These are phyloP conservation scores for Cotesia vestalis DNA, from an alignment of 1,140 invertebrate species.

Conservation along the genomic window DNA sequence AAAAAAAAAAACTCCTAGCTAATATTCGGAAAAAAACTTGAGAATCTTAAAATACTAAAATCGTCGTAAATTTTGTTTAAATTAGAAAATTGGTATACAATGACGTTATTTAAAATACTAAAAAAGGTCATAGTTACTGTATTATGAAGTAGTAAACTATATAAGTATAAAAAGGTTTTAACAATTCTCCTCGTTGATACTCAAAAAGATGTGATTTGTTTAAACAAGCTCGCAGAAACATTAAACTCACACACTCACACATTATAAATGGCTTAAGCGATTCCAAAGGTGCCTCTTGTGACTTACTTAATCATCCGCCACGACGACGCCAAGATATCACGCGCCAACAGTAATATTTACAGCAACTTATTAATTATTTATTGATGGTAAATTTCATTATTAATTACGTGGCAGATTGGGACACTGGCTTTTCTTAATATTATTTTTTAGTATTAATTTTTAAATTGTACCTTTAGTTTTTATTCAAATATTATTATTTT, in stretches of 20 bases:
- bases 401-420: conserved; percentile 31
- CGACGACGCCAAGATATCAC: background rate
- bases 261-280: conserved; percentile 27
- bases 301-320: conserved; percentile 2
- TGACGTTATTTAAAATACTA: too few relatives aligned
- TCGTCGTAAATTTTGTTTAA: too few relatives aligned
- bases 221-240: conserved; percentile 12
- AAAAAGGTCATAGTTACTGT: background rate
- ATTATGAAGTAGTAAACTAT: too few relatives aligned
- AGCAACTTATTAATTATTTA: conserved; percentile 17
- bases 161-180: too few relatives aligned
- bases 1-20: background rate
- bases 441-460: conserved; percentile 32
- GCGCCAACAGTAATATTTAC: background rate
- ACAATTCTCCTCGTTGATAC: background rate
- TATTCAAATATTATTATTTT: too few relatives aligned
- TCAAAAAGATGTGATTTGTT: conserved; percentile 5
- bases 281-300: conserved; percentile 6
- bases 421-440: background rate
- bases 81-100: background rate
- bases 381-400: conserved; percentile 26
- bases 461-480: conserved; percentile 31
- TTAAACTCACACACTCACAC: background rate
- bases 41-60: too few relatives aligned
- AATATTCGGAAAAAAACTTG: conserved; percentile 12